Conservation (phyloP, 2,113 vertebrate genomes). For the Cheirogaleus medius region DNA sequence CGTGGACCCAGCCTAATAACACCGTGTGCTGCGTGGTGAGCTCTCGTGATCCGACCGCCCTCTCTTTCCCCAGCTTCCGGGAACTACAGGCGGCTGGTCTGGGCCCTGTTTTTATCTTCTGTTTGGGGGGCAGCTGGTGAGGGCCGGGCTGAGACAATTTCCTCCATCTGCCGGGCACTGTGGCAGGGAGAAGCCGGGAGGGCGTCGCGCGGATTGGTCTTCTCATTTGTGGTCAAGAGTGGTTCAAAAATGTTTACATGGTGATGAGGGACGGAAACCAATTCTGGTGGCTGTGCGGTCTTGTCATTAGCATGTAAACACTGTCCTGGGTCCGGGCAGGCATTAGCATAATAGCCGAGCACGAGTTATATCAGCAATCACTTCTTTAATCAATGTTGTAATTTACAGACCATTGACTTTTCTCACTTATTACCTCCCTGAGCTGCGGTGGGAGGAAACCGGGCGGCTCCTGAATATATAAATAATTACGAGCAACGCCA, state of each 20-base stretch:
- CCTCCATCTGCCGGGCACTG: constrained; percentile 8
- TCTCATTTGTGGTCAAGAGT: constrained; percentile 61
- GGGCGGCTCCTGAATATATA: constrained; percentile 77
- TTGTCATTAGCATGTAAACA: constrained; percentile 81
- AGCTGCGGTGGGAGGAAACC: constrained; percentile 68
- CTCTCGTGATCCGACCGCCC: accelerated
- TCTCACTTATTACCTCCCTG: constrained; percentile 81
- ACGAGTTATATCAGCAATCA: constrained; percentile 79
- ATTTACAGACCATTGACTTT: constrained; percentile 86
- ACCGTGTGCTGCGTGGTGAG: accelerated
- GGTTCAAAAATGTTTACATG: constrained; percentile 69
- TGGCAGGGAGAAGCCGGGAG: background rate
- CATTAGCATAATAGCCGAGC: constrained; percentile 74
- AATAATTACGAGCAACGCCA: constrained; percentile 77
- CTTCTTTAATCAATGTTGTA: constrained; percentile 87
- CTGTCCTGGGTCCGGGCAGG: constrained; percentile 69
- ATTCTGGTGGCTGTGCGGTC: constrained; percentile 62
- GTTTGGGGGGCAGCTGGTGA: constrained; percentile 37
- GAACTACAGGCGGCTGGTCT: background rate
- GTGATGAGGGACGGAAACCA: constrained; percentile 71
- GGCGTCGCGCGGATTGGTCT: background rate
- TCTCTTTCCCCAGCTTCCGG: background rate
- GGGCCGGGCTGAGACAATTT: background rate
- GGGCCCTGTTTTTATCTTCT: background rate
- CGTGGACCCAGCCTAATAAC: background rate